Percentiles rank a stretch among this genome's conserved stretches.
Conservation (phyloP, 2,888 invertebrate genomes). For the Melieria omissa region DNA sequence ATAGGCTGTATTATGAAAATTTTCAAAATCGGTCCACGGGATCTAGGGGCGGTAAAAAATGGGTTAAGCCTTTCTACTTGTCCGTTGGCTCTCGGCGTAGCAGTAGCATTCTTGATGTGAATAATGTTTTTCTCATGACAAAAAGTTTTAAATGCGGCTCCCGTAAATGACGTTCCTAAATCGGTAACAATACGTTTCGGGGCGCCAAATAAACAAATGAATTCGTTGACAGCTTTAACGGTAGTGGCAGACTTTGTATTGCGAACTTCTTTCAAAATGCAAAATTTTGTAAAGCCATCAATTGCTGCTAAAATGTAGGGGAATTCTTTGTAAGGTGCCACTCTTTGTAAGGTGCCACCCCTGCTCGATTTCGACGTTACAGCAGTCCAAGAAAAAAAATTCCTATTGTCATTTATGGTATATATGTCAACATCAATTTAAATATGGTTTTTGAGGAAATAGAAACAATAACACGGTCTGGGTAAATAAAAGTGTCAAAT, state of each 20-base stretch:
- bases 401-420: no score
- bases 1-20: no score
- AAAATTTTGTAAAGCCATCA: conserved; percentile 40
- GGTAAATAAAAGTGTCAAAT: no score
- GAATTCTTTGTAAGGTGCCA: no score
- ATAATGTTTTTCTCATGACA: conserved; percentile 42
- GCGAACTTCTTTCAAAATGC: conserved; percentile 9
- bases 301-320: conserved; percentile 35
- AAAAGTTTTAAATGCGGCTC: conserved; percentile 44
- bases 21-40: no score
- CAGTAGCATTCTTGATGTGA: conserved; percentile 47
- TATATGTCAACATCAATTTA: no score
- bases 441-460: no score
- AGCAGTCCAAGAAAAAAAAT: no score
- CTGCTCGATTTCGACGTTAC: no score
- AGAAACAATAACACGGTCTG: no score
- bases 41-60: no score
- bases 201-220: conserved; percentile 53
- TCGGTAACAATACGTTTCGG: conserved; percentile 54
- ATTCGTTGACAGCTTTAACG: conserved; percentile 49
- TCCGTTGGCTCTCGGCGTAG: conserved; percentile 47
- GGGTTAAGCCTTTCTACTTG: conserved; percentile 34
- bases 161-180: conserved; percentile 48
- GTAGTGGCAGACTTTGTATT: conserved; percentile 38
- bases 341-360: no score